Percentiles rank a stretch among this genome's conserved stretches.
Evolutionary conservation across 2,888 invertebrate species (phyloP).

Genomic region (Drosophila atroscutellata): DNA sequence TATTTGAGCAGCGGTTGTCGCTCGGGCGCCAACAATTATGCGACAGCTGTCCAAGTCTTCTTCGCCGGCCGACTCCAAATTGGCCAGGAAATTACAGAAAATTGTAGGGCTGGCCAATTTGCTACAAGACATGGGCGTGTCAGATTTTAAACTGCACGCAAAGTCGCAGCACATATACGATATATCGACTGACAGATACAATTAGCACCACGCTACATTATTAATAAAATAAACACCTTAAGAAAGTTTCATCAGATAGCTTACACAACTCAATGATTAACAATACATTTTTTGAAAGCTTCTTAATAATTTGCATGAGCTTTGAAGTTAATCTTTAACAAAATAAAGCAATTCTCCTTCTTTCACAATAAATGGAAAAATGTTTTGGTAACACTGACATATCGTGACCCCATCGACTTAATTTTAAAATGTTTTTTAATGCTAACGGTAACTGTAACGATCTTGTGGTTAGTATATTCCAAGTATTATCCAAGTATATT

Average conservation of each 20-base stretch:
- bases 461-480: background rate
- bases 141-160: slow-evolving; percentile 47
- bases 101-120: slow-evolving; percentile 55
- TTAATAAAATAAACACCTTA: background rate
- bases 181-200: slow-evolving; percentile 12
- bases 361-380: background rate
- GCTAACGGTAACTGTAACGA: slow-evolving; percentile 18
- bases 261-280: no score
- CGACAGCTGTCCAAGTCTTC: slow-evolving; percentile 45
- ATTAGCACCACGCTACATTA: slow-evolving; percentile 39
- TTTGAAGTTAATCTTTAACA: background rate
- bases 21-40: slow-evolving; percentile 60
- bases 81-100: slow-evolving; percentile 64
- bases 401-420: background rate
- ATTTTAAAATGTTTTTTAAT: background rate
- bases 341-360: background rate
- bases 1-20: slow-evolving; percentile 63
- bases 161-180: slow-evolving; percentile 16
- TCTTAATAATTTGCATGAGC: background rate
- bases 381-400: background rate
- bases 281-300: background rate
- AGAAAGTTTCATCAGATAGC: background rate
- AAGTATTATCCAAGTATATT: slow-evolving; percentile 6
- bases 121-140: slow-evolving; percentile 59
- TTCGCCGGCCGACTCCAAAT: slow-evolving; percentile 21